phyloP scores from a whole-genome alignment of 2,113 vertebrate genomes.

The Fregata magnificens region DNA sequence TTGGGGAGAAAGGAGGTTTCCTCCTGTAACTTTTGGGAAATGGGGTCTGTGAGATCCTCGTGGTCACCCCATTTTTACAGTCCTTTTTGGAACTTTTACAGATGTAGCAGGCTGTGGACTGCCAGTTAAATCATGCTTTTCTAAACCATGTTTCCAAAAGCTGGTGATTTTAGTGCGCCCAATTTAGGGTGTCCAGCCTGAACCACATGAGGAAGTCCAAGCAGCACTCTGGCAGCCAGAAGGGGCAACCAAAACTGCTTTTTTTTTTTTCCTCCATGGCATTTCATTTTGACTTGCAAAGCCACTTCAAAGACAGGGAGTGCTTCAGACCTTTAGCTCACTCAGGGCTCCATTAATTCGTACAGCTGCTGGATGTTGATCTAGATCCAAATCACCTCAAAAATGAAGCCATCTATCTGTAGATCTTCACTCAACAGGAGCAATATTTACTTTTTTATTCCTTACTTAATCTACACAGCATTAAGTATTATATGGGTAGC shows the following conservation, averaged over 20 bases:
- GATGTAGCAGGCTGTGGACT: background rate
- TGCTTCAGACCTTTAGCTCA: background rate
- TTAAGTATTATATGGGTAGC: constrained; percentile 7
- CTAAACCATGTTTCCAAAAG: background rate
- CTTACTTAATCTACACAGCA: background rate
- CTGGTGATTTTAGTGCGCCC: background rate
- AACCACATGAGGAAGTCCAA: background rate
- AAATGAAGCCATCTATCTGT: background rate
- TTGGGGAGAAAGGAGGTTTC: background rate
- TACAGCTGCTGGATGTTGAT: background rate
- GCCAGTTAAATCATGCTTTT: background rate
- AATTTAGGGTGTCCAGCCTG: background rate
- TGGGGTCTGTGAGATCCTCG: background rate
- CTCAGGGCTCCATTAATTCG: background rate
- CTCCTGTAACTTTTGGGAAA: background rate
- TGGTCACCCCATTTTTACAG: background rate
- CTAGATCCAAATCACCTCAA: background rate
- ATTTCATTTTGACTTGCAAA: background rate
- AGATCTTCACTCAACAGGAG: constrained; percentile 1
- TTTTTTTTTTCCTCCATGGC: background rate
- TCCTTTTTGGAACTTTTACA: background rate
- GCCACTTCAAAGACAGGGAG: background rate
- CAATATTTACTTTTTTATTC: constrained; percentile 12
- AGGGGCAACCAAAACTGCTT: background rate
- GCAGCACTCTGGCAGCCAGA: background rate